These are phyloP conservation scores for Machimus atricapillus DNA, from an alignment of 2,888 invertebrate species.

Conservation along the genomic window DNA sequence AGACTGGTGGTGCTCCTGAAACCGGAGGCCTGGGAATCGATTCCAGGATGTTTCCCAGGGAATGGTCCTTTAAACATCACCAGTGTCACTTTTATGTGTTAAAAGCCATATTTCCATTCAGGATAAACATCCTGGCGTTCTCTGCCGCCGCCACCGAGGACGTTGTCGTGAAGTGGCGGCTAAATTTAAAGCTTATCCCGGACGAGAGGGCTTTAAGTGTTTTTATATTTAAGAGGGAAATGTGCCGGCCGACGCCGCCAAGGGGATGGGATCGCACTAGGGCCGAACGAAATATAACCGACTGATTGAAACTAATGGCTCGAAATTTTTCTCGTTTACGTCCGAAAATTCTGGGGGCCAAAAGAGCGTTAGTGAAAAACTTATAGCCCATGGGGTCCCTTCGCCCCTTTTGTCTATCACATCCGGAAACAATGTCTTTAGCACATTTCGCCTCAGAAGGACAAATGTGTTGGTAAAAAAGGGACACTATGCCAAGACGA, in stretches of 20 bases:
- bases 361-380: conserved; percentile 35
- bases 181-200: conserved; percentile 33
- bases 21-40: not conserved
- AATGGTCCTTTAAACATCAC: conserved; percentile 15
- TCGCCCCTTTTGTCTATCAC: conserved; percentile 33
- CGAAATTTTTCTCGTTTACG: conserved; percentile 39
- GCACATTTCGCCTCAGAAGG: conserved; percentile 24
- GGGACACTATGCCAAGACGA: conserved; percentile 36
- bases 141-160: not conserved
- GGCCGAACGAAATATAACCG: conserved; percentile 17
- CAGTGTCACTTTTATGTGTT: conserved; percentile 21
- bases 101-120: conserved; percentile 13
- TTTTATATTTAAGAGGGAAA: conserved; percentile 4
- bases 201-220: not conserved
- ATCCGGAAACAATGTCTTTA: conserved; percentile 36
- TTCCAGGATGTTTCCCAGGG: not conserved
- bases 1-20: not conserved
- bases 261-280: not conserved
- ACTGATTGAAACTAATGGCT: conserved; percentile 41
- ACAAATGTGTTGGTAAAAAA: conserved; percentile 39
- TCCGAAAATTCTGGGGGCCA: conserved; percentile 9
- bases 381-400: conserved; percentile 5
- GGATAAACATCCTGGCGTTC: not conserved
- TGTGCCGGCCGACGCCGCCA: not conserved
- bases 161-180: not conserved